Conservation (phyloP, 1,140 invertebrate species). For the Drosophila kepulauana region DNA sequence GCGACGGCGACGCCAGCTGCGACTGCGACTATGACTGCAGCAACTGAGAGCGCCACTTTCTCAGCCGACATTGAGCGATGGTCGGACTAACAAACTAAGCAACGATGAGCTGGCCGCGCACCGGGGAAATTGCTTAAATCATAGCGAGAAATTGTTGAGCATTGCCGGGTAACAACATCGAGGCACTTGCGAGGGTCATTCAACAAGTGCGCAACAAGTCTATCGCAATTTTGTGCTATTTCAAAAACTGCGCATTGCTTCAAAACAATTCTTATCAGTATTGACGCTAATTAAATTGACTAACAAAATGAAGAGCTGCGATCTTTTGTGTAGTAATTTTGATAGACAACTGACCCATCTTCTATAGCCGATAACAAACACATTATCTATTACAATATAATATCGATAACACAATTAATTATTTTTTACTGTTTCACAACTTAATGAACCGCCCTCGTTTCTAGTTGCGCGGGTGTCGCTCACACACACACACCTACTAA, state of each 20-base stretch:
- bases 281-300: too few relatives aligned
- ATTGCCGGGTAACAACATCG: conserved; percentile 18
- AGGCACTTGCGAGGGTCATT: conserved; percentile 28
- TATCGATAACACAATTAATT: background rate
- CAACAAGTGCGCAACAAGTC: background rate
- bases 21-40: conserved; percentile 8
- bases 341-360: too few relatives aligned
- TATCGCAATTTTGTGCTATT: background rate
- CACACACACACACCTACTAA: background rate
- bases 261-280: too few relatives aligned
- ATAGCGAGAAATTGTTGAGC: conserved; percentile 59
- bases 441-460: conserved; percentile 16
- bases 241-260: background rate
- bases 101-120: conserved; percentile 68
- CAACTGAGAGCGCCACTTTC: conserved; percentile 47
- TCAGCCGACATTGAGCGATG: conserved; percentile 37
- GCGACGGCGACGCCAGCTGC: background rate
- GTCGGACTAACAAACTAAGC: conserved; percentile 8
- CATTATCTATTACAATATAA: background rate
- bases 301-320: too few relatives aligned
- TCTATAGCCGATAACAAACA: too few relatives aligned
- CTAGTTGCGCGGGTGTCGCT: background rate
- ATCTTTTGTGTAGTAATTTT: too few relatives aligned
- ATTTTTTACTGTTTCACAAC: background rate
- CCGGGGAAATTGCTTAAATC: conserved; percentile 62